Conservation (phyloP, 2,113 vertebrate genomes). For the Athene noctua region DNA sequence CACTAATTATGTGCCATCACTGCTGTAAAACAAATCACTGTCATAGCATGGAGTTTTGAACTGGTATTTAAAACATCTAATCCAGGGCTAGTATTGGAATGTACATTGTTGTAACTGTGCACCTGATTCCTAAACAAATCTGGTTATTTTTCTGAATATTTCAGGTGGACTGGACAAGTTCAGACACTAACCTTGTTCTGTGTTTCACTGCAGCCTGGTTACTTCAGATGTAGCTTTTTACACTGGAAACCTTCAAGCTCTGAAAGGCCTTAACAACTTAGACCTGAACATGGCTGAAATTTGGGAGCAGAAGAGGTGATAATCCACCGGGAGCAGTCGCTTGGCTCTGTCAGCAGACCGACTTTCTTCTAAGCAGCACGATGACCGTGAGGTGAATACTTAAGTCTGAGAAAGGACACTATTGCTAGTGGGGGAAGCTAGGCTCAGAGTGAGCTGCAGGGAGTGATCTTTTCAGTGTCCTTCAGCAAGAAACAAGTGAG, state of each 20-base stretch:
- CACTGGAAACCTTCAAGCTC: constrained; percentile 92
- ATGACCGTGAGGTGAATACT: constrained; percentile 39
- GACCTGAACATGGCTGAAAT: constrained; percentile 96
- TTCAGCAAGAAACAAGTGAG: constrained; percentile 64
- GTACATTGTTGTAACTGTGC: accelerated
- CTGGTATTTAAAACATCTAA: background rate
- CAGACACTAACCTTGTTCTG: background rate
- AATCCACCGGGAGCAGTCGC: constrained; percentile 24
- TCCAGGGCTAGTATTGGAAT: background rate
- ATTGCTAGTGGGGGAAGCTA: constrained; percentile 23
- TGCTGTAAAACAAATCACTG: background rate
- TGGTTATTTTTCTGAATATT: background rate
- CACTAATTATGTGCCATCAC: background rate
- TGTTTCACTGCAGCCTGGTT: constrained; percentile 81
- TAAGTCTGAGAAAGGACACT: constrained; percentile 30
- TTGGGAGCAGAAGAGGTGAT: constrained; percentile 99
- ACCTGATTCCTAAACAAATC: accelerated
- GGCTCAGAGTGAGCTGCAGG: constrained; percentile 49
- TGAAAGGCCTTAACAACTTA: constrained; percentile 89
- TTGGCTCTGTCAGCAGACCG: constrained; percentile 41
- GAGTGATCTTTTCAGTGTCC: constrained; percentile 48
- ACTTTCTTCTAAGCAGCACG: constrained; percentile 35
- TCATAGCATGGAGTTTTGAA: background rate
- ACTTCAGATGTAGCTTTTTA: constrained; percentile 97
- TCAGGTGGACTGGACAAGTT: accelerated